phyloP scores from a whole-genome alignment of 35 echinoderm and acorn worm species.

The Amphiura filiformis region DNA sequence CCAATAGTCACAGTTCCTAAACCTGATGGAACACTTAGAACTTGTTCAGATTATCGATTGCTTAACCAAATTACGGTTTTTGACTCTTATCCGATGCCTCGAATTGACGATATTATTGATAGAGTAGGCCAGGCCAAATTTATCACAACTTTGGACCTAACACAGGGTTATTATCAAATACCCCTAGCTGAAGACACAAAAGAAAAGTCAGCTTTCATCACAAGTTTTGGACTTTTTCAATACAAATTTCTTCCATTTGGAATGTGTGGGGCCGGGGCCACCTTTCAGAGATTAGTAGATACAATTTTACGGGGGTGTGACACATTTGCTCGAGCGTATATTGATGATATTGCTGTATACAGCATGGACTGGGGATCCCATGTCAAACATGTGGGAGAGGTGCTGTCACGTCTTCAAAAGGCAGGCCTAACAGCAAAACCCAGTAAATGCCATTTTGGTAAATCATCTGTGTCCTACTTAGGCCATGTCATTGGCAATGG shows the following conservation, averaged over 20 bases:
- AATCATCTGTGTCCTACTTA: neutral
- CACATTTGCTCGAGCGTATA: neutral
- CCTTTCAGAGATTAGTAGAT: slow-evolving; percentile 11
- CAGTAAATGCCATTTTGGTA: neutral
- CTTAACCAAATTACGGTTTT: neutral
- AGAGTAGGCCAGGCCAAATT: neutral
- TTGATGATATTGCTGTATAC: neutral
- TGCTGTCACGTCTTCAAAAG: neutral
- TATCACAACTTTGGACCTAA: slow-evolving; percentile 13
- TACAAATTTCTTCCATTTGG: neutral
- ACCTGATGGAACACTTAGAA: neutral
- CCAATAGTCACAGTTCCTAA: neutral
- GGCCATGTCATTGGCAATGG: slow-evolving; percentile 7
- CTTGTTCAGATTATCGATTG: neutral
- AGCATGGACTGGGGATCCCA: neutral
- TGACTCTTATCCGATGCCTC: neutral
- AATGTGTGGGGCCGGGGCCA: slow-evolving; percentile 5
- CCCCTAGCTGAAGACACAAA: neutral
- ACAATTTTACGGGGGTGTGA: neutral
- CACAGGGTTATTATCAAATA: neutral
- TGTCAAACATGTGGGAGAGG: neutral
- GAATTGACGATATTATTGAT: neutral
- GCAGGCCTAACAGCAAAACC: neutral
- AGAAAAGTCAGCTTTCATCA: neutral
- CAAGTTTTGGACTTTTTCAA: neutral